Evolutionary conservation across 2,888 invertebrate genomes (phyloP).

Genomic region (Exephanes ischioxanthus): DNA sequence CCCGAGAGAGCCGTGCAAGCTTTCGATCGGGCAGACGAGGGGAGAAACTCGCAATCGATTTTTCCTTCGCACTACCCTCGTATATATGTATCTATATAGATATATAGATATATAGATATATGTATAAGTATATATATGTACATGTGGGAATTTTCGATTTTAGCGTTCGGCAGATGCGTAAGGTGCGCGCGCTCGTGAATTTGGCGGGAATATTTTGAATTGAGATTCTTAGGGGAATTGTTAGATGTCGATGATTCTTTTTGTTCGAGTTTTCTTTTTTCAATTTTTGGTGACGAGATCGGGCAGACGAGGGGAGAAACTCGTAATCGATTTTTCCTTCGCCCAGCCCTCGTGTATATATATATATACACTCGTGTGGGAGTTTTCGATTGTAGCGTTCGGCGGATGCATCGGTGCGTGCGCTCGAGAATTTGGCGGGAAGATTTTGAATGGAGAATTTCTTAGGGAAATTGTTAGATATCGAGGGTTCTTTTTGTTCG

Average conservation of each 20-base stretch:
- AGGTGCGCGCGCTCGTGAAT: constrained; percentile 1
- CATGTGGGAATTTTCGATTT: constrained; percentile 57
- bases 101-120: background rate
- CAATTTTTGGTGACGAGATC: constrained; percentile 25
- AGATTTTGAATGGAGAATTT: constrained; percentile 23
- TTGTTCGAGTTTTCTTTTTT: background rate
- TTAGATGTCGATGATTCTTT: background rate
- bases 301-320: constrained; percentile 30
- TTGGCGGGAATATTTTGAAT: constrained; percentile 59
- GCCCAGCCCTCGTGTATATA: constrained; percentile 9
- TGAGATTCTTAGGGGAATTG: background rate
- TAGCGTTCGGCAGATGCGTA: constrained; percentile 26
- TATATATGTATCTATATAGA: background rate
- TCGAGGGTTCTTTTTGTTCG: background rate
- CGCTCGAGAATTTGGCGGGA: constrained; percentile 53
- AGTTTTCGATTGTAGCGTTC: constrained; percentile 54
- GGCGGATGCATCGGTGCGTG: constrained; percentile 7
- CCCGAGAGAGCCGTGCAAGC: constrained; percentile 7
- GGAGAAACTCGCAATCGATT: constrained; percentile 62
- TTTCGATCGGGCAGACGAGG: constrained; percentile 56
- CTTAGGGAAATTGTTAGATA: background rate
- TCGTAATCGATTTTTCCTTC: constrained; percentile 62
- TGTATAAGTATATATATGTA: background rate
- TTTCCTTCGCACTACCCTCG: constrained; percentile 39
- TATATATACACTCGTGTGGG: constrained; percentile 10